phyloP scores from a whole-genome alignment of 2,113 vertebrate genomes.

The Neolamprologus modestus region DNA sequence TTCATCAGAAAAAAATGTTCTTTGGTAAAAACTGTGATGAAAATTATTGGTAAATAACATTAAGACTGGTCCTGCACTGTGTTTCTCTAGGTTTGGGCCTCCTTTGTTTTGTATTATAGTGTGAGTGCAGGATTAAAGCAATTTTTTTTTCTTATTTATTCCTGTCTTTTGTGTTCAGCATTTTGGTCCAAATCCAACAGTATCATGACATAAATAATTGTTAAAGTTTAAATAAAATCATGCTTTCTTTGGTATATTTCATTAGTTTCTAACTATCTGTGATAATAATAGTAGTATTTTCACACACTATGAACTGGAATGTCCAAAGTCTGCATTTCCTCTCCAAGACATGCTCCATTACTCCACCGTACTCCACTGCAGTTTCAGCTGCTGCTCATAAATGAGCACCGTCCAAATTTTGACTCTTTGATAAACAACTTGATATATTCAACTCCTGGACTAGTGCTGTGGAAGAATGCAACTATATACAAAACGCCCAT shows the following conservation, averaged over 20 bases:
- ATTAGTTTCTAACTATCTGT: neutral
- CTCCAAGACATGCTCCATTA: neutral
- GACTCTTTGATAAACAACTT: slow-evolving; percentile 49
- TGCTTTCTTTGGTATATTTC: neutral
- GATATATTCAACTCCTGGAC: neutral
- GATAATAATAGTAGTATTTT: neutral
- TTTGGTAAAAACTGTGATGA: neutral
- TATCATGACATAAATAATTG: neutral
- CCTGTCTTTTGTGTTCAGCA: neutral
- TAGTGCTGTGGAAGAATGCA: slow-evolving; percentile 46
- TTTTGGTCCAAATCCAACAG: neutral
- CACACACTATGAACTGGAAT: neutral
- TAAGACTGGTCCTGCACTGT: neutral
- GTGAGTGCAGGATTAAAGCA: neutral
- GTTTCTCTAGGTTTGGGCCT: neutral
- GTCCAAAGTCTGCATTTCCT: neutral
- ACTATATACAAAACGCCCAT: slow-evolving; percentile 31
- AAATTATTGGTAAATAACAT: neutral
- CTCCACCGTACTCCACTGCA: neutral
- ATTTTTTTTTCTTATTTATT: neutral
- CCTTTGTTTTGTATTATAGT: neutral
- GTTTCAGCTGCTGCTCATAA: neutral
- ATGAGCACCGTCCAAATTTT: neutral
- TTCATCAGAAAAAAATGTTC: neutral
- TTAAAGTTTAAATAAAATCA: neutral